A percentile compares a stretch with the other conserved stretches of the same genome.
phyloP scores from a whole-genome alignment of 1,140 invertebrate species.

The Thalassaphorura encarpata region DNA sequence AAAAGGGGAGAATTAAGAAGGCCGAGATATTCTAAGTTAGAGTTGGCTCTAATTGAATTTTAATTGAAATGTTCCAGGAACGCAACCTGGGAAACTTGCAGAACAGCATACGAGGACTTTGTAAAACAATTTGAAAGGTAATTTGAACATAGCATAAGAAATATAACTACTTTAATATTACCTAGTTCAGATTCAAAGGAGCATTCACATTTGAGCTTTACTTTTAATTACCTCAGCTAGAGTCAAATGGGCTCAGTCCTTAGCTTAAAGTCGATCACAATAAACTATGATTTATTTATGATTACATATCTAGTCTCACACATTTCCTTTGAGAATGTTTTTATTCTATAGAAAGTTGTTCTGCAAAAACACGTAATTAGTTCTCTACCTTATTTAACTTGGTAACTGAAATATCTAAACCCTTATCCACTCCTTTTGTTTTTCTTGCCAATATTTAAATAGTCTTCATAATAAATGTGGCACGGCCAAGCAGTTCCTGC shows the following conservation, averaged over 20 bases:
- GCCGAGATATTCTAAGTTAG: too few relatives aligned
- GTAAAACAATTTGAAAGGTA: slow-evolving; percentile 86
- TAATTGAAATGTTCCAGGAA: slow-evolving; percentile 52
- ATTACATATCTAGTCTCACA: too few relatives aligned
- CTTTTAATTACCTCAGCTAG: not conserved
- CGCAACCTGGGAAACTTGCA: slow-evolving; percentile 86
- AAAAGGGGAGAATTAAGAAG: too few relatives aligned
- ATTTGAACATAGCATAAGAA: not conserved
- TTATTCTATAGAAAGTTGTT: too few relatives aligned
- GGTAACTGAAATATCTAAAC: not conserved
- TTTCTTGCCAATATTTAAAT: not conserved
- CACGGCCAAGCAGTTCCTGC: not conserved
- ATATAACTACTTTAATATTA: too few relatives aligned
- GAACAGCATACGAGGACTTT: slow-evolving; percentile 83
- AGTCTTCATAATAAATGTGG: not conserved
- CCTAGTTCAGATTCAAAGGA: too few relatives aligned
- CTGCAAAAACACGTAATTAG: too few relatives aligned
- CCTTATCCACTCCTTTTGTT: not conserved
- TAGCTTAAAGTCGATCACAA: too few relatives aligned
- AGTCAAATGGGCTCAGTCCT: too few relatives aligned
- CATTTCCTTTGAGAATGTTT: too few relatives aligned
- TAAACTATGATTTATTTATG: too few relatives aligned
- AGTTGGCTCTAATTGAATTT: slow-evolving; percentile 33
- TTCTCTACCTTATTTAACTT: too few relatives aligned
- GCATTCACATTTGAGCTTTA: not conserved